Evolutionary conservation across 2,888 invertebrate genomes (phyloP), one percentile per base, ranked within the genome.

Genomic region (Brassicogethes aeneus): DNA sequence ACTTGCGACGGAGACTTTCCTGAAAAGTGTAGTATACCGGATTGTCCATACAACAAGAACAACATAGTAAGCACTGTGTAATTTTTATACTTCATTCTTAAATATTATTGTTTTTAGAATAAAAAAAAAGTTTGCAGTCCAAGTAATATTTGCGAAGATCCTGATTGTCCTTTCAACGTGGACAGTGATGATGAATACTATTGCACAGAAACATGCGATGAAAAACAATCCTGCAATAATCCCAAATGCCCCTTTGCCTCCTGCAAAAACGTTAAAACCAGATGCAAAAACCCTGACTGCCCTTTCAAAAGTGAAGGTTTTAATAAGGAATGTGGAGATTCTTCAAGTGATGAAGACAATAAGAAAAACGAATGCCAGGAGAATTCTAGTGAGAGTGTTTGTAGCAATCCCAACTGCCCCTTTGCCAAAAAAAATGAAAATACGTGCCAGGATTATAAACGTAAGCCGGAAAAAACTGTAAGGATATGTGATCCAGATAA

Each of bases 11-110:
- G n/a, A n/a, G n/a, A n/a, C n/a, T n/a, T n/a, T n/a, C n/a, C n/a
- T n/a, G n/a, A n/a, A n/a, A n/a, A 23, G 23, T 52, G 52, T 31
- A 35, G 33, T 2, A 46, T 54, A 43, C 50, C 51, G 1, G 40
- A 50, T 13, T 57, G 57, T 42, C 55, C 56, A 8, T 54, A 40
- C 37, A 43, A 39, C 17, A 30, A 12, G 12, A 44, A 42, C 33
- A 29, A 15, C 30, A 17, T 39, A 39, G 12, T 17, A 41, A 35
- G 16, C 23, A 23, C 23, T 7, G 23, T 7, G 10, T n/a, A n/a
- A n/a, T n/a, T n/a, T n/a, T n/a, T n/a, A n/a, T n/a, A n/a, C n/a
- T n/a, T n/a, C n/a, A n/a, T n/a, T n/a, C n/a, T n/a, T n/a, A n/a
- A n/a, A n/a, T n/a, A n/a, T n/a, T n/a, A n/a, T n/a, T n/a, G n/a